Percentiles rank a stretch among this genome's conserved stretches.
These are phyloP conservation scores for Belonocnema kinseyi DNA, from an alignment of 1,140 invertebrate genomes.

Conservation along the genomic window DNA sequence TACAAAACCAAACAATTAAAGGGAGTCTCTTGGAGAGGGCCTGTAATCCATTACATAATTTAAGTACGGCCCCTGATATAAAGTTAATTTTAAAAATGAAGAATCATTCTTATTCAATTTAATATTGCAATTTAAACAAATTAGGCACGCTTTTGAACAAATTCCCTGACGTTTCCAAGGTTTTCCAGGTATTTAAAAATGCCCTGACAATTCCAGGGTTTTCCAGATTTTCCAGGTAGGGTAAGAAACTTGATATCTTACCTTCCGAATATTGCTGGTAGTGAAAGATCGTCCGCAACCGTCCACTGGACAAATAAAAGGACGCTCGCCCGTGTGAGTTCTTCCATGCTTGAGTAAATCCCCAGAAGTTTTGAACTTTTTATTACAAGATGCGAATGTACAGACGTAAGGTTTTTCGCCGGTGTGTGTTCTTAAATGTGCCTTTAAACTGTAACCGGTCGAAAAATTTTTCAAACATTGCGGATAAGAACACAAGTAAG, in stretches of 20 bases:
- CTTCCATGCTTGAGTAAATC: conserved; percentile 83
- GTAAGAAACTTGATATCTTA: conserved; percentile 50
- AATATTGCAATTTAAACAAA: no score
- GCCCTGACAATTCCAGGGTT: no score
- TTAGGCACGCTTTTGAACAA: no score
- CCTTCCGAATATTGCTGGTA: conserved; percentile 85
- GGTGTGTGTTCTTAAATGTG: conserved; percentile 82
- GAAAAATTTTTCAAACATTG: conserved; percentile 82
- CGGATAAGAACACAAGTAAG: conserved; percentile 78
- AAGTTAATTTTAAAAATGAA: no score
- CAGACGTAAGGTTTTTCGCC: conserved; percentile 84
- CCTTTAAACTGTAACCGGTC: conserved; percentile 82
- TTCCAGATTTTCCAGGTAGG: no score
- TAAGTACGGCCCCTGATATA: no score
- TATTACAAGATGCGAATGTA: conserved; percentile 76
- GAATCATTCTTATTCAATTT: no score
- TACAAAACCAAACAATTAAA: no score
- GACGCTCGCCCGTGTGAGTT: conserved; percentile 83
- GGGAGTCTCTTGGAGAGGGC: no score
- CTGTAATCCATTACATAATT: no score
- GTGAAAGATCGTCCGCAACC: conserved; percentile 83
- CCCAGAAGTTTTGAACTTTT: conserved; percentile 82
- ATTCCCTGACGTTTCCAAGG: no score
- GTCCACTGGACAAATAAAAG: conserved; percentile 80
- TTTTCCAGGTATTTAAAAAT: no score